phyloP scores from a whole-genome alignment of 2,888 invertebrate species.

The Drosophila helvetica region DNA sequence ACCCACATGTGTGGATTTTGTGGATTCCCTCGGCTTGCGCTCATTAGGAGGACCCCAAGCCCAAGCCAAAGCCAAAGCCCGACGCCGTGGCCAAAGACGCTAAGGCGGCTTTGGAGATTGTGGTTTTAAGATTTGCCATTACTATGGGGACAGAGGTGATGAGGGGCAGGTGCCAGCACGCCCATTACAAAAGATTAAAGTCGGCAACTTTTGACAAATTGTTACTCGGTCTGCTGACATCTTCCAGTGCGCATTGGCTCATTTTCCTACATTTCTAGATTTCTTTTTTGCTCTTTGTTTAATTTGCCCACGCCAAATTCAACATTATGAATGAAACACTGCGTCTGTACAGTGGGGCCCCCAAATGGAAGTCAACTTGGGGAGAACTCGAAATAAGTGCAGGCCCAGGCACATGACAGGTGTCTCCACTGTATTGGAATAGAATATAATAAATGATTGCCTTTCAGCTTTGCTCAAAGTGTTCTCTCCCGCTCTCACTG shows the following conservation, averaged over 20 bases:
- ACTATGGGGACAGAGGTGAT: neutral
- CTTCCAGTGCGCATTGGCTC: slow-evolving; percentile 64
- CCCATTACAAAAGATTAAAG: slow-evolving; percentile 47
- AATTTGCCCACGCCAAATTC: slow-evolving; percentile 46
- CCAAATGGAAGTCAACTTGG: neutral
- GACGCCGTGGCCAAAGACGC: slow-evolving; percentile 35
- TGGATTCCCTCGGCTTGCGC: slow-evolving; percentile 35
- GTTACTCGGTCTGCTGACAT: slow-evolving; percentile 71
- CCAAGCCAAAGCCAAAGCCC: slow-evolving; percentile 4
- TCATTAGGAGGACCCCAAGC: slow-evolving; percentile 15
- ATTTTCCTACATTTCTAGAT: slow-evolving; percentile 30
- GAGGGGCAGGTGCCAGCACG: slow-evolving; percentile 12
- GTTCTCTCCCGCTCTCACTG: neutral
- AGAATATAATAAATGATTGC: neutral
- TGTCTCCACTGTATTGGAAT: neutral
- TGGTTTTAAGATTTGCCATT: slow-evolving; percentile 44
- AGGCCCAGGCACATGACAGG: neutral
- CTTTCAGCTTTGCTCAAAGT: neutral
- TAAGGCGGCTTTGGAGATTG: slow-evolving; percentile 52
- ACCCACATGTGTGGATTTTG: slow-evolving; percentile 43
- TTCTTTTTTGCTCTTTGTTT: slow-evolving; percentile 18
- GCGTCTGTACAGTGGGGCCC: slow-evolving; percentile 20
- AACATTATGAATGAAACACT: slow-evolving; percentile 48
- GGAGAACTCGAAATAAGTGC: neutral
- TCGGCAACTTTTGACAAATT: slow-evolving; percentile 70